Base-by-base conservation (phyloP, 2,113 vertebrate species). In the Blennius ocellaris region DNA sequence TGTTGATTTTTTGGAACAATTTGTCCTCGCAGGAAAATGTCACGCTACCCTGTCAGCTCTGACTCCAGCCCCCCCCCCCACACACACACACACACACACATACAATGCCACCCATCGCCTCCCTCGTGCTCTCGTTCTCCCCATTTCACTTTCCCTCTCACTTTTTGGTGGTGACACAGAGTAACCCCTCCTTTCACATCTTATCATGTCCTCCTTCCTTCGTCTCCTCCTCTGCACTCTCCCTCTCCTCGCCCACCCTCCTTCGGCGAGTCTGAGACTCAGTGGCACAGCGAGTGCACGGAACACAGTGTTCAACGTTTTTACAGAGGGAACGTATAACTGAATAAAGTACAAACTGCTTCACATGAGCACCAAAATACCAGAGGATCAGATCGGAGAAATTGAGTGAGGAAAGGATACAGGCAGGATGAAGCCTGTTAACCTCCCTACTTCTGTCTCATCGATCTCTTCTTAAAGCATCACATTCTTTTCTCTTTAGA, bases 11-110 rank as follows among this genome's bases (percentile, higher is more conserved):
- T 82, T n/a, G 5, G 86, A 87, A 89, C 87, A 80, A 86, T 86
- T 87, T 89, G 86, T 90, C 86, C 87, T 84, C 89, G 30, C 76
- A 83, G 80, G 78, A 82, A 92, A 92, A 92, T 90, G 87, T 92
- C 86, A 90, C 83, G 69, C 87, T 81, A 87, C 81, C 83, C 89
- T 89, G 87, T 86, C 89, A 87, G 86, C 80, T 89, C 84, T 55
- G 61, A 76, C 78, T 83, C 62, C 69, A 21, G 16, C 67, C 59
- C 69, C 16, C 47, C 52, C 47, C 47, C 58, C 50, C 48, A 8
- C 10, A 14, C n/a, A n/a, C n/a, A n/a, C n/a, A n/a, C n/a, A n/a
- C n/a, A n/a, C n/a, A n/a, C n/a, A n/a, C n/a, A n/a, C n/a, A n/a
- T n/a, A n/a, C n/a, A n/a, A n/a, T 15, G 11, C 56, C 69, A 47